Conservation (phyloP, 1,140 invertebrate genomes). For the Drosophila pruinosa region DNA sequence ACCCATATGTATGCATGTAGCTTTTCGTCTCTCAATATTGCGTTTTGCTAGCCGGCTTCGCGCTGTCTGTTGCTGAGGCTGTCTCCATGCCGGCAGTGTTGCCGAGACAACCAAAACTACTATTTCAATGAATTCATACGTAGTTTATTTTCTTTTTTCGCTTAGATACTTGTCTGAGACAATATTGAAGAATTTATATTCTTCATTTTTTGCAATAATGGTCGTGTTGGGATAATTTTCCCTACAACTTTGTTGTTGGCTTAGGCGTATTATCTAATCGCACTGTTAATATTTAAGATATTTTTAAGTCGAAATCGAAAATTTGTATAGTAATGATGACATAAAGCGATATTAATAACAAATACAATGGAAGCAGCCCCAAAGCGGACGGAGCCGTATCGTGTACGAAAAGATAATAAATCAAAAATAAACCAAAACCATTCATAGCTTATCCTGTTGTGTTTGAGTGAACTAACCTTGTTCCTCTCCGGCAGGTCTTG, state of each 20-base stretch:
- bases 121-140: background rate
- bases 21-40: constrained; percentile 53
- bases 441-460: constrained; percentile 82
- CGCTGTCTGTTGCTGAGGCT: constrained; percentile 52
- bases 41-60: constrained; percentile 73
- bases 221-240: background rate
- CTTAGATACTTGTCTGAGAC: background rate
- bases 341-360: background rate
- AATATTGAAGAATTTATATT: background rate
- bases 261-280: constrained; percentile 13
- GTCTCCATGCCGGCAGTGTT: constrained; percentile 51
- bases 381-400: constrained; percentile 19
- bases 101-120: constrained; percentile 32
- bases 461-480: constrained; percentile 83
- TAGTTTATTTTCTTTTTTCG: background rate
- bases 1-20: constrained; percentile 42
- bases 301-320: constrained; percentile 52
- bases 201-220: background rate
- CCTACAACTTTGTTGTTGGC: background rate
- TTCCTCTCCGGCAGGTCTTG: constrained; percentile 83
- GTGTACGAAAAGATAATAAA: constrained; percentile 33
- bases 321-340: constrained; percentile 19
- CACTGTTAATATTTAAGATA: constrained; percentile 65
- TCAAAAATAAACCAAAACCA: constrained; percentile 38
- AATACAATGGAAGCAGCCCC: constrained; percentile 37